These are phyloP conservation scores for Cyprinus carpio DNA, from an alignment of 2,113 vertebrate genomes.

Conservation along the genomic window DNA sequence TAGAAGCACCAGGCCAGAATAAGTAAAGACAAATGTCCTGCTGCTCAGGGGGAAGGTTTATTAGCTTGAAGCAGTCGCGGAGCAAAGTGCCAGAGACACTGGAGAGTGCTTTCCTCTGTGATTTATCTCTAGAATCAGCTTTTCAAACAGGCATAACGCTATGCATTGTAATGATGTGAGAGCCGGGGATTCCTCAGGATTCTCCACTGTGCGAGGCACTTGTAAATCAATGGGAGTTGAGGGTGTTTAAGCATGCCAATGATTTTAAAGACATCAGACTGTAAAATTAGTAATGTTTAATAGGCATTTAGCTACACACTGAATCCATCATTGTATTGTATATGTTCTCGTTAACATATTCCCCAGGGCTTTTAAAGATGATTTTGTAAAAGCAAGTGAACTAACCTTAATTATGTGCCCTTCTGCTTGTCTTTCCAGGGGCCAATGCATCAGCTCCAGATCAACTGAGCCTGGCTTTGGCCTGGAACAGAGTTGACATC, in stretches of 20 bases:
- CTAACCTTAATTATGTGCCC: not conserved
- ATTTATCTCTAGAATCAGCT: conserved; percentile 30
- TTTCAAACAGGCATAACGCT: not conserved
- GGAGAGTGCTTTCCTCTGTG: conserved; percentile 8
- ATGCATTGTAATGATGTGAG: conserved; percentile 14
- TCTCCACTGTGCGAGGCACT: not conserved
- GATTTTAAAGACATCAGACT: not conserved
- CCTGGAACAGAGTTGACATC: conserved; percentile 99
- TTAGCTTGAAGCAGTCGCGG: not conserved
- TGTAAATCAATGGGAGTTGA: not conserved
- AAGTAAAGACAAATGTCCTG: conserved; percentile 36
- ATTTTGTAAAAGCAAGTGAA: not conserved
- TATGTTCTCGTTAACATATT: not conserved
- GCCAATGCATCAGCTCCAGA: conserved; percentile 97
- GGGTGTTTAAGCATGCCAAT: not conserved
- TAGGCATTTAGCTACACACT: not conserved
- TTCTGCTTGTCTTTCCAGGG: conserved; percentile 71
- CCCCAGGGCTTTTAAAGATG: not conserved
- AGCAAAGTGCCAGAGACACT: conserved; percentile 9
- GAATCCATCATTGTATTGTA: not conserved
- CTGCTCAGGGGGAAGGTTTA: conserved; percentile 30
- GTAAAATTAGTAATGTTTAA: not conserved
- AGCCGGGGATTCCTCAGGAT: not conserved
- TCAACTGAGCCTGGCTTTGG: conserved; percentile 95
- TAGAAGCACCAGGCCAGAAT: conserved; percentile 8